Evolutionary conservation across 2,888 invertebrate species (phyloP).

Genomic region (Aspidiotus rigidus): DNA sequence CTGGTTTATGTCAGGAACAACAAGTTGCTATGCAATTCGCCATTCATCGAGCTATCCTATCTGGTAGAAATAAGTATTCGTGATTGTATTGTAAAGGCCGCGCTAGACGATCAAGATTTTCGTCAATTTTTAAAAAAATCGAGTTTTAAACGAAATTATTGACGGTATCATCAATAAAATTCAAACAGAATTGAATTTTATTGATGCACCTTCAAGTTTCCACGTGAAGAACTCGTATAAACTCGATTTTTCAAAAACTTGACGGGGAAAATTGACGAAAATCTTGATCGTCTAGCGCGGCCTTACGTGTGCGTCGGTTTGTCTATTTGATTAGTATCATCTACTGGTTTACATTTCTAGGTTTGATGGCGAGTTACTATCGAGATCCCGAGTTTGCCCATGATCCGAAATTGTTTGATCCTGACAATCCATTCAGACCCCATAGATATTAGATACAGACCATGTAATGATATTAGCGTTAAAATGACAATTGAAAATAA

Average conservation of each 20-base stretch:
- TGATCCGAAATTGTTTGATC: conserved; percentile 86
- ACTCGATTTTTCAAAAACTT: not conserved
- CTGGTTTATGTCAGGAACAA: conserved; percentile 78
- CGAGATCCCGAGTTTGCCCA: conserved; percentile 70
- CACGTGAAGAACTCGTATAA: too few species aligned
- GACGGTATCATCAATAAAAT: too few species aligned
- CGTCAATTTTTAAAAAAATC: too few species aligned
- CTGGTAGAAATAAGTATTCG: conserved; percentile 46
- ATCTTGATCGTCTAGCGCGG: too few species aligned
- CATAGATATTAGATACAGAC: conserved; percentile 57
- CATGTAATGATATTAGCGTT: not conserved
- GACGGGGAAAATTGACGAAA: too few species aligned
- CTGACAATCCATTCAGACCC: conserved; percentile 68
- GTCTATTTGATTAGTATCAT: not conserved
- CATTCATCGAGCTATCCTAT: conserved; percentile 63
- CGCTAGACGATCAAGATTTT: too few species aligned
- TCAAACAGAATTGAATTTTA: too few species aligned
- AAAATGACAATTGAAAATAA: not conserved
- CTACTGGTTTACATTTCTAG: conserved; percentile 42
- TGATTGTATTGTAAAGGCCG: too few species aligned
- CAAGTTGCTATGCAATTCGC: conserved; percentile 65
- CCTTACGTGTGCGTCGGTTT: not conserved
- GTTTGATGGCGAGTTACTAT: conserved; percentile 70
- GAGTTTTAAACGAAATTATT: too few species aligned
- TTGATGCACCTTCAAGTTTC: too few species aligned